Conservation (phyloP, 2,888 invertebrate genomes). For the Empis livida region DNA sequence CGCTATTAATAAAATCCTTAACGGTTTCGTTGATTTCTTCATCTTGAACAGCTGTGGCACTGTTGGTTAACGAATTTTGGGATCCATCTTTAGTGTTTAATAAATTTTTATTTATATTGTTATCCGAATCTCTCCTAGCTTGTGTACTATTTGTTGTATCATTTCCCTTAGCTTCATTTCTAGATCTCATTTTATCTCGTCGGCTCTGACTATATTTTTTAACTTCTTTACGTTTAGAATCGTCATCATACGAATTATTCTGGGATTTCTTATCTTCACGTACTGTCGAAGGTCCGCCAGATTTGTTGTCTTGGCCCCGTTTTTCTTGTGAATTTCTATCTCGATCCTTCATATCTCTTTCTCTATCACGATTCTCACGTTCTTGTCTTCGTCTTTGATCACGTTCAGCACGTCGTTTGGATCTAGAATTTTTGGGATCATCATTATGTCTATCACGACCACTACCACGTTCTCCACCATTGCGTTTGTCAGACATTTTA, state of each 20-base stretch:
- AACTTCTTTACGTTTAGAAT: conserved; percentile 17
- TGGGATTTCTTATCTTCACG: conserved; percentile 5
- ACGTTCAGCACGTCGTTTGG: conserved; percentile 27
- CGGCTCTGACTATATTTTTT: conserved; percentile 25
- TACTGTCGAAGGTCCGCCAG: conserved; percentile 8
- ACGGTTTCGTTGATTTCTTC: conserved; percentile 17
- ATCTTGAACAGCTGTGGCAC: conserved; percentile 1
- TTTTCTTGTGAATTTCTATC: conserved; percentile 19
- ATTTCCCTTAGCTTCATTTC: conserved; percentile 6
- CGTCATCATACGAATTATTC: conserved; percentile 6
- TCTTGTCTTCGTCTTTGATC: conserved; percentile 30
- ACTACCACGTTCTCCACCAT: neutral
- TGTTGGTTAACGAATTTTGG: neutral
- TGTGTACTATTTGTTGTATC: neutral
- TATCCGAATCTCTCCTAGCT: neutral
- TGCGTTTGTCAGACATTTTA: too few species aligned
- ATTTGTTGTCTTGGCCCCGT: conserved; percentile 8
- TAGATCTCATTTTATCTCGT: conserved; percentile 11
- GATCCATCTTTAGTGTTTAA: conserved; percentile 6
- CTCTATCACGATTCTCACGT: conserved; percentile 27
- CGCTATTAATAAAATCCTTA: conserved; percentile 20
- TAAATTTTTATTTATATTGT: neutral
- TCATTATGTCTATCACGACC: conserved; percentile 6
- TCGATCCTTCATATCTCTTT: conserved; percentile 7
- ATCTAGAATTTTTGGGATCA: conserved; percentile 22